Base-by-base conservation (phyloP, 2,888 invertebrate species). In the Lasioglossum morio region DNA sequence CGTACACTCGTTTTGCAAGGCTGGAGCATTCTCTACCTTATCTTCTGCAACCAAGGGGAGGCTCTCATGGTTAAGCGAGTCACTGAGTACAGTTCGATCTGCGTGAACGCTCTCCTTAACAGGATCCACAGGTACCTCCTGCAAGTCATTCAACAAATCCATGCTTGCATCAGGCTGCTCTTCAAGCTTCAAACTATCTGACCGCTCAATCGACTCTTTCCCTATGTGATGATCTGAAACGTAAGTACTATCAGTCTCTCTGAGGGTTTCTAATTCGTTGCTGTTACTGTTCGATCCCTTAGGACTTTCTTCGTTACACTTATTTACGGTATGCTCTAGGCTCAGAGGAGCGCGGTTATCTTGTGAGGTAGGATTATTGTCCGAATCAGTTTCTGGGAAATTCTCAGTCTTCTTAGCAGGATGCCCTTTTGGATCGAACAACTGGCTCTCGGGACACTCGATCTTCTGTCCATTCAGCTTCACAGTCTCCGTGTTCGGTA, bases 321-420 rank as follows among this genome's bases (percentile, higher is more conserved):
- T 85, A 19, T 57, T 83, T 79, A 81, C 84, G 27, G 82, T 79
- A 5, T 83, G 77, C 34, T 86, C 87, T 23, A 89, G 30, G 43
- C 81, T 86, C 16, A 79, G 43, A 8, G 84, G 89, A 46, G 83
- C 74, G 0, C 30, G 86, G n/a, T 14, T 70, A 5, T 79, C 73
- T 23, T 46, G 70, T 0, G 53, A 53, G 53, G 5, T 14, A 23
- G 57, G 27, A 40, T 69, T 46, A 30, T 72, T 27, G 1, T 86
- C 40, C 16, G 57, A 57, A 30, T 14, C 40, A 40, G 3, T 34
- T n/a, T 8, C 73, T 37, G 30, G 4, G 19, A 37, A 30, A 48
- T 40, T 40, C 1, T 81, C 85, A 63, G 40, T 30, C 73, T 46
- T 77, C 23, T 43, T 16, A 19, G 27, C 53, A 19, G 27, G 0